phyloP scores from a whole-genome alignment of 2,888 invertebrate genomes.

The Macrosiphum euphorbiae region DNA sequence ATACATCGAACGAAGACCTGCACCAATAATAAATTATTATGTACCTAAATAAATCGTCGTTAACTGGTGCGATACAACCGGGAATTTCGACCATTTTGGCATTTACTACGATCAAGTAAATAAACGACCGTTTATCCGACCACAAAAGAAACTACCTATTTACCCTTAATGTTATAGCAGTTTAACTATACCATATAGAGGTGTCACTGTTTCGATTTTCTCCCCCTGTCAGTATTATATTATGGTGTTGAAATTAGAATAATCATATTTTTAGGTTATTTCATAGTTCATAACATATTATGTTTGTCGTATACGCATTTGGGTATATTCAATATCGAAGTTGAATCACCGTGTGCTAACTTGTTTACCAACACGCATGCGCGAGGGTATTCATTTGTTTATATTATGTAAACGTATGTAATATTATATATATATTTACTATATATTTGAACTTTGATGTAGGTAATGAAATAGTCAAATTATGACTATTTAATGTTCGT shows the following conservation, averaged over 20 bases:
- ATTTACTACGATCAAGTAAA: not conserved
- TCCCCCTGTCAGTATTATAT: not conserved
- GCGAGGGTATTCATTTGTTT: not conserved
- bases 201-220: not conserved
- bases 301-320: not conserved
- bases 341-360: not conserved
- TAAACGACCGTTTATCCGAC: not conserved
- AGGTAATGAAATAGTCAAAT: not conserved
- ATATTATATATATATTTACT: no score
- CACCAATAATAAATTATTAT: not conserved
- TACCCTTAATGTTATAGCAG: not conserved
- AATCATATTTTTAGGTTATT: not conserved
- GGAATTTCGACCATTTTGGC: not conserved
- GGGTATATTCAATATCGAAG: not conserved
- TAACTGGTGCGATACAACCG: not conserved
- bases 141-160: not conserved
- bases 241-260: not conserved
- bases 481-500: not conserved
- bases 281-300: not conserved
- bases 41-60: not conserved
- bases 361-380: not conserved
- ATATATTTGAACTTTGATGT: not conserved
- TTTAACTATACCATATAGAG: not conserved
- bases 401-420: not conserved
- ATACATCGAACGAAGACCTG: not conserved